Percentiles rank a stretch among this genome's conserved stretches.
These are phyloP conservation scores for Mola mola DNA, from an alignment of 2,113 vertebrate species.

Conservation along the genomic window DNA sequence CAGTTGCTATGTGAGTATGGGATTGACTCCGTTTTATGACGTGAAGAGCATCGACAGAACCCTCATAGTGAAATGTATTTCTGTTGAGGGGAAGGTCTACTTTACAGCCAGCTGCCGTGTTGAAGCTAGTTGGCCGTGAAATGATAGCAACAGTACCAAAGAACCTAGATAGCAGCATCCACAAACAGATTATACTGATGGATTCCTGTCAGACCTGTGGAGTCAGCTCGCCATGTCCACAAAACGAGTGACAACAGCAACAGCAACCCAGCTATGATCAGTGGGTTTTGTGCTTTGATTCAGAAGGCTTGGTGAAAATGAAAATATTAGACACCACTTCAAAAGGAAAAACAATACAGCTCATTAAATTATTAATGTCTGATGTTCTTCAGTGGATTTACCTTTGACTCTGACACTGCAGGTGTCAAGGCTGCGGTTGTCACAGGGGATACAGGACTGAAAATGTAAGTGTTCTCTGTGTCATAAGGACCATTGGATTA, in stretches of 20 bases:
- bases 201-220: constrained; percentile 6
- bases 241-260: not conserved
- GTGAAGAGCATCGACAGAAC: not conserved
- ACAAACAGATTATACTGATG: not conserved
- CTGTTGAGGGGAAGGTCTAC: too few species aligned
- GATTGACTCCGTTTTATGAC: too few species aligned
- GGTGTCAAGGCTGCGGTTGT: constrained; percentile 32
- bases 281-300: constrained; percentile 9
- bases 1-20: too few species aligned
- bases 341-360: constrained; percentile 43
- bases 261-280: not conserved
- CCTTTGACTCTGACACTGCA: constrained; percentile 17
- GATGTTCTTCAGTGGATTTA: constrained; percentile 53
- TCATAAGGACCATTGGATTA: constrained; percentile 25
- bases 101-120: too few species aligned
- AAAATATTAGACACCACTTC: constrained; percentile 28
- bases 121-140: too few species aligned
- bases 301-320: constrained; percentile 1
- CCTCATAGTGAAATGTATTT: not conserved
- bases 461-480: constrained; percentile 4
- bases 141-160: too few species aligned
- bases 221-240: constrained; percentile 5
- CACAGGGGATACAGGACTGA: constrained; percentile 1
- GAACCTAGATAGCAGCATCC: not conserved
- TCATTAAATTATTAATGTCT: constrained; percentile 67